A percentile compares a stretch with the other conserved stretches of the same genome.
Evolutionary conservation across 2,888 invertebrate genomes (phyloP).

Genomic region (Agrochola macilenta): DNA sequence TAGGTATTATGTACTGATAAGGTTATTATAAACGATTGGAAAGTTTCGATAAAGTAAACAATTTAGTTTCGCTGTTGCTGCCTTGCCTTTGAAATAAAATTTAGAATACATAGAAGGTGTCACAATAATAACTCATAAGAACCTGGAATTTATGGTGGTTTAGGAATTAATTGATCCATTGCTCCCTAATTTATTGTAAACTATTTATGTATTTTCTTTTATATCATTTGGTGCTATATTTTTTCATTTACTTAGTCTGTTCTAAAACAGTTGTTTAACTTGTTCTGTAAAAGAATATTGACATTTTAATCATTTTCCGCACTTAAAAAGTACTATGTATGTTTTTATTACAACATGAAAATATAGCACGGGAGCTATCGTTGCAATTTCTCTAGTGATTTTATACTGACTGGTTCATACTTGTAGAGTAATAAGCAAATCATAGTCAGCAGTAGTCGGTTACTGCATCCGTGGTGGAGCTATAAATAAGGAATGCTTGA

Average conservation of each 20-base stretch:
- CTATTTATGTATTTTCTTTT: constrained; percentile 30
- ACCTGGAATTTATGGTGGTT: constrained; percentile 25
- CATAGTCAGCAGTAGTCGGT: neutral
- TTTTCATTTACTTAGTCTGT: constrained; percentile 30
- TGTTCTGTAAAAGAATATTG: constrained; percentile 15
- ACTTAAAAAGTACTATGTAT: constrained; percentile 12
- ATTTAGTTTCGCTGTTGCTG: constrained; percentile 60
- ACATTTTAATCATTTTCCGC: constrained; percentile 17
- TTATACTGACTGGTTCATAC: neutral
- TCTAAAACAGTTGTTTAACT: constrained; percentile 24
- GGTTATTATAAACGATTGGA: constrained; percentile 58
- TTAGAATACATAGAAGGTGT: constrained; percentile 35
- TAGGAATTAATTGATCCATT: constrained; percentile 20
- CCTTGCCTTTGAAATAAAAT: constrained; percentile 59
- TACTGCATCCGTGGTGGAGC: neutral
- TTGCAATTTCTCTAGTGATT: neutral
- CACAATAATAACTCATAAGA: constrained; percentile 46
- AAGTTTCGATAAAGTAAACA: constrained; percentile 53
- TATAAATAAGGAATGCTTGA: neutral
- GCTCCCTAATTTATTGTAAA: constrained; percentile 31
- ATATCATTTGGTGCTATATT: constrained; percentile 63
- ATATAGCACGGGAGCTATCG: constrained; percentile 19
- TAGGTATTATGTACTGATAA: constrained; percentile 63
- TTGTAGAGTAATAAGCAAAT: neutral
- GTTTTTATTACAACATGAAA: constrained; percentile 11